phyloP scores from a whole-genome alignment of 2,797 vertebrate genomes.

The Pangasius krempfi region DNA sequence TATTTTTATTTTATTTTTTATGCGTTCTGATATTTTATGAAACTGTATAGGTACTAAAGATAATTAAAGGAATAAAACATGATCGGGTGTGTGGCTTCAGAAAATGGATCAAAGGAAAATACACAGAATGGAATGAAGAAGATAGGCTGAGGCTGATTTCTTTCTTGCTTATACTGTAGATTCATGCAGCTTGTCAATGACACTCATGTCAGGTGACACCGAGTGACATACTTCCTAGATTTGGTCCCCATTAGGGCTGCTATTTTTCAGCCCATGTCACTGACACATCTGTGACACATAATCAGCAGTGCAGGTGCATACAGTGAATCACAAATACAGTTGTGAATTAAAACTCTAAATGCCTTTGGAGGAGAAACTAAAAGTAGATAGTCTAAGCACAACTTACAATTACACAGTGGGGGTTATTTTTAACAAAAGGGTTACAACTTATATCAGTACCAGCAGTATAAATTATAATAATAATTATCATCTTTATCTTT shows the following conservation, averaged over 20 bases:
- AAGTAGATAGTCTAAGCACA: neutral
- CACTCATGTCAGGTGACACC: neutral
- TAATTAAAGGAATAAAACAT: neutral
- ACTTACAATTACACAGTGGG: no score
- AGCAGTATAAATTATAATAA: neutral
- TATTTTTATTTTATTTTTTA: neutral
- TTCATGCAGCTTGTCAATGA: neutral
- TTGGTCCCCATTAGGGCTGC: neutral
- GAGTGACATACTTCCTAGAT: neutral
- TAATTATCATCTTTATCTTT: neutral
- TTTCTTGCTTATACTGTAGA: no score
- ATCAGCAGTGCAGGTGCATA: neutral
- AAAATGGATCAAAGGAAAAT: neutral
- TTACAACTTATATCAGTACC: neutral
- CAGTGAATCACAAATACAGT: neutral
- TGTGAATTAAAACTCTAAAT: neutral
- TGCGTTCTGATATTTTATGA: neutral
- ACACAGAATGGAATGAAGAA: no score
- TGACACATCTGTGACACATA: neutral
- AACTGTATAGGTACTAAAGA: neutral
- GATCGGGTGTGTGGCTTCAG: neutral
- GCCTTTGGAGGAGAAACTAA: neutral
- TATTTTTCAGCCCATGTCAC: neutral
- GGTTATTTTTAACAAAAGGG: no score
- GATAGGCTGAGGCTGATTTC: no score